These are phyloP conservation scores for Xiphophorus couchianus DNA, from an alignment of 2,113 vertebrate genomes.

Conservation along the genomic window DNA sequence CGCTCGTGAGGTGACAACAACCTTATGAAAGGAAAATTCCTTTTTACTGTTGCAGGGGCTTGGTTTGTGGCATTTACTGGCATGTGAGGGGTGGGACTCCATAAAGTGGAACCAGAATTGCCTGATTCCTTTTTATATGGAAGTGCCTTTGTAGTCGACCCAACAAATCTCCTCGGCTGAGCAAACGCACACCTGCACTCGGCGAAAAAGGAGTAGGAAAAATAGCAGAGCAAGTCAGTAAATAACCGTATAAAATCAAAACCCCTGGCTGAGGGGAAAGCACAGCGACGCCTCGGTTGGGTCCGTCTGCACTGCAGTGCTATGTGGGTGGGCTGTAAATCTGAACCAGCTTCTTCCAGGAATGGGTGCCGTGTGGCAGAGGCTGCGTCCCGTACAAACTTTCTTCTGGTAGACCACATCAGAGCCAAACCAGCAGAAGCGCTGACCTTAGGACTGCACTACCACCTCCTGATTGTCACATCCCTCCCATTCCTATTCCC, in stretches of 20 bases:
- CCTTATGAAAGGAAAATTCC: not conserved
- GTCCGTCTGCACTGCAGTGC: conserved; percentile 49
- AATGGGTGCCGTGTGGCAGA: conserved; percentile 47
- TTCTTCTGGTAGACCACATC: conserved; percentile 53
- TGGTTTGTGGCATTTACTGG: conserved; percentile 49
- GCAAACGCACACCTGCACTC: conserved; percentile 73
- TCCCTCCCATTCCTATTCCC: conserved; percentile 40
- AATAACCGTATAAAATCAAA: conserved; percentile 73
- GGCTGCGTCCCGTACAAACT: conserved; percentile 28
- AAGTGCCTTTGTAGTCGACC: conserved; percentile 72
- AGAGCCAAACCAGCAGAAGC: conserved; percentile 28
- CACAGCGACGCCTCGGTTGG: conserved; percentile 46
- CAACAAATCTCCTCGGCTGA: conserved; percentile 52
- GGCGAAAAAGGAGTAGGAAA: conserved; percentile 13
- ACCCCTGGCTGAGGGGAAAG: conserved; percentile 55
- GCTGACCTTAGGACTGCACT: conserved; percentile 47
- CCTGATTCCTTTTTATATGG: conserved; percentile 71
- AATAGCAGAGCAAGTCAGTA: conserved; percentile 56
- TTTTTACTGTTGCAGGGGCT: conserved; percentile 33
- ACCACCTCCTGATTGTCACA: conserved; percentile 39
- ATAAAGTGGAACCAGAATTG: conserved; percentile 72
- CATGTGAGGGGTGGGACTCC: conserved; percentile 39
- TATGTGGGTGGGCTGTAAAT: conserved; percentile 78
- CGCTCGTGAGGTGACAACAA: conserved; percentile 30
- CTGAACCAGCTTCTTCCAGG: conserved; percentile 62